Evolutionary conservation across 2,113 vertebrate genomes (phyloP), one percentile per base, ranked within the genome.

Genomic region (Thunnus thynnus): DNA sequence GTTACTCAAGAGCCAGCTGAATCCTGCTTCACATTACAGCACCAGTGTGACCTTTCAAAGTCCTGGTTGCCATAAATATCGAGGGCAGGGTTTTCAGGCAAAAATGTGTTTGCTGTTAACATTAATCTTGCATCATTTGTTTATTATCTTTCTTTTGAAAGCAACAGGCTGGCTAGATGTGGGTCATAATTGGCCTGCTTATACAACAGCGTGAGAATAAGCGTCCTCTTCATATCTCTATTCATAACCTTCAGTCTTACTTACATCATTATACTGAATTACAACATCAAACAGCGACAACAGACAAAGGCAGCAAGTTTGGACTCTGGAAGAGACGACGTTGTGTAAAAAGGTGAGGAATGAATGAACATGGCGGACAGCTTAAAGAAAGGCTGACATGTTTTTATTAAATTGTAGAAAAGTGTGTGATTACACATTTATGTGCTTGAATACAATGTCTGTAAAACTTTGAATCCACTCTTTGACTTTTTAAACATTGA

Each of bases 171-270:
- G 6, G 30, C 4, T 27, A 8, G 2, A 3, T 25, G 58, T 6
- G 64, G 18, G 63, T 80, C 72, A 63, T 0, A 61, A 70, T 72
- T 81, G 61, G 50, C 12, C 50, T 41, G 36, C 48, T 88, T 83
- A 77, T 51, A 66, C 41, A 77, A 79, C 62, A 20, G 63, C 1
- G 3, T 30, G 22, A 13, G 46, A 9, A 47, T 41, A 41, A 41
- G 20, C 0, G 11, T 58, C 36, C 17, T 17, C 9, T 32, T 41
- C 2, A 41, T 41, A 41, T 41, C 36, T 41, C 36, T 3, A 20
- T n/a, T 17, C 12, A 12, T 36, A 25, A 50, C 68, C 48, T 36
- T 16, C 7, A 60, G 18, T 55, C 14, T 2, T 8, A 9, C 14
- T 2, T 8, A 9, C 0, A 25, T 41, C 7, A 41, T 9, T 10